These are phyloP conservation scores for Etia nguti DNA, from an alignment of 2,113 vertebrate genomes.

Conservation along the genomic window DNA sequence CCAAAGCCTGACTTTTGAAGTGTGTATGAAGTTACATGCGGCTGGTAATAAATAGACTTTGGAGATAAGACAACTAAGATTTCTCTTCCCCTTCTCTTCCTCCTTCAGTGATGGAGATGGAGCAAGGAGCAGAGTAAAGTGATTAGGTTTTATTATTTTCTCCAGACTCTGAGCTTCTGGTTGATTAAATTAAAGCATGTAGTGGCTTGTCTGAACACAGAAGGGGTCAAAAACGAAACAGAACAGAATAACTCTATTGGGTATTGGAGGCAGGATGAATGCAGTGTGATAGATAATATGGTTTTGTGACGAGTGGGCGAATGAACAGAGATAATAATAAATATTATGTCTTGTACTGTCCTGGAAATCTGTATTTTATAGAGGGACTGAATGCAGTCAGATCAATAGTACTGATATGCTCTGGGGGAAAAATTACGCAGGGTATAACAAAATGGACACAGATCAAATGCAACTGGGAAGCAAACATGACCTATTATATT, in stretches of 20 bases:
- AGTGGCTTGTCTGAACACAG: constrained; percentile 49
- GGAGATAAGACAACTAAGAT: constrained; percentile 36
- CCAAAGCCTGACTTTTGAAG: constrained; percentile 21
- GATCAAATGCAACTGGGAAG: neutral
- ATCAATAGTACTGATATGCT: neutral
- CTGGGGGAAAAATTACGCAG: neutral
- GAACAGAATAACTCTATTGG: constrained; percentile 16
- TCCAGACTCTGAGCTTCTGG: constrained; percentile 32
- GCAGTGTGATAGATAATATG: constrained; percentile 26
- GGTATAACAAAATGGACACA: neutral
- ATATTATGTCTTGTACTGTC: neutral
- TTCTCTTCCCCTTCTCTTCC: constrained; percentile 10
- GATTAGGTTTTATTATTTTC: constrained; percentile 63
- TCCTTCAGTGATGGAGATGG: constrained; percentile 30
- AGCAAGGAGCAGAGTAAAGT: constrained; percentile 28
- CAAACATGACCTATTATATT: neutral
- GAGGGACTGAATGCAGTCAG: neutral
- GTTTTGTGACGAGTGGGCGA: constrained; percentile 14
- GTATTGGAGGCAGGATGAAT: constrained; percentile 13
- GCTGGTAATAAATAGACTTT: constrained; percentile 46
- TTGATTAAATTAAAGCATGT: constrained; percentile 60
- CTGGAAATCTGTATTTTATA: neutral
- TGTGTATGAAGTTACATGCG: constrained; percentile 33
- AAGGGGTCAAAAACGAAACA: constrained; percentile 39
- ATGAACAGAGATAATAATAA: neutral